Percentiles rank a stretch among this genome's conserved stretches.
Evolutionary conservation across 2,113 vertebrate genomes (phyloP).

Genomic region (Paracanthobrama guichenoti): DNA sequence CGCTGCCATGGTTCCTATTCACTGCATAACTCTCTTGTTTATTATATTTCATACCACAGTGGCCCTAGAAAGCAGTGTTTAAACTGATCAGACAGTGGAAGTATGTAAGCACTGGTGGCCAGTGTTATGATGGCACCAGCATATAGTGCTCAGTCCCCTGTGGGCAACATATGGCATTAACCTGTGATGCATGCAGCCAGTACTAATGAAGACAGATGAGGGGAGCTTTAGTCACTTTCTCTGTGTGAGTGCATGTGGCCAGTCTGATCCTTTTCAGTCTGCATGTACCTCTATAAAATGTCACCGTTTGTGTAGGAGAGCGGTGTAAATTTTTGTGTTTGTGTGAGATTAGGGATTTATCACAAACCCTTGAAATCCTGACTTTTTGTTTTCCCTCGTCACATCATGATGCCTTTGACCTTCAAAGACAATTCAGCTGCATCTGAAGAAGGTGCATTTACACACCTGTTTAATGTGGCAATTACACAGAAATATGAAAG

Average conservation of each 20-base stretch:
- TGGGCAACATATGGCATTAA: slow-evolving; percentile 74
- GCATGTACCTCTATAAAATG: not conserved
- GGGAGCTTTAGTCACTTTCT: slow-evolving; percentile 63
- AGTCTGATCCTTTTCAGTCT: slow-evolving; percentile 31
- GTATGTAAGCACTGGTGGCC: not conserved
- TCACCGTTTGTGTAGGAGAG: not conserved
- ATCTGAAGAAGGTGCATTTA: not conserved
- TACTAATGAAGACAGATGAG: slow-evolving; percentile 81
- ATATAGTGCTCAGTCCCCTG: slow-evolving; percentile 62
- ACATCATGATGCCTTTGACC: not conserved
- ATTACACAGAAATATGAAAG: not conserved
- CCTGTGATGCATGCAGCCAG: slow-evolving; percentile 73
- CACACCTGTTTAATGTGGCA: not conserved
- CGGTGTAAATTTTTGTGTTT: slow-evolving; percentile 25
- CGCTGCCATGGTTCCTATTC: not conserved
- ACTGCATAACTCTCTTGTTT: not conserved
- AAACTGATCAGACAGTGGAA: slow-evolving; percentile 39
- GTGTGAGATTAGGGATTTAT: not conserved
- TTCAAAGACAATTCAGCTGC: not conserved
- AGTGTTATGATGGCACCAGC: slow-evolving; percentile 56
- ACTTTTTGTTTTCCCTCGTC: not conserved
- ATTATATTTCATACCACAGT: not conserved
- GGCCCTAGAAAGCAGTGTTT: not conserved
- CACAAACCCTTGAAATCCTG: not conserved
- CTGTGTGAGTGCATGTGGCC: slow-evolving; percentile 54